Conservation (phyloP, 2,888 invertebrate species). For the Blastobasis lacticolella region DNA sequence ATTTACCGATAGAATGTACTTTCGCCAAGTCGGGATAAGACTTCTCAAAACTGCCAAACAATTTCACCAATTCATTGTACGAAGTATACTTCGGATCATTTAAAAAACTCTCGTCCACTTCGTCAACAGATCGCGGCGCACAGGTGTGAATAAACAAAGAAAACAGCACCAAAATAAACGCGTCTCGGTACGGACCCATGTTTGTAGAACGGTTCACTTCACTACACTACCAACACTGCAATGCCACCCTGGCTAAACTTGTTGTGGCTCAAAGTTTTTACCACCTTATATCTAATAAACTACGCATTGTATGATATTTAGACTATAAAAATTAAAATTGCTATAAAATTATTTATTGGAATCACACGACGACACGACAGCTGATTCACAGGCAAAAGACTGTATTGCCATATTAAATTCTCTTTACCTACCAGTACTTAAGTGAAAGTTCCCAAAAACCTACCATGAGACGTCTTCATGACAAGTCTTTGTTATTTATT, state of each 20-base stretch:
- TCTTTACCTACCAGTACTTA: neutral
- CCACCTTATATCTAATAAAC: conserved; percentile 11
- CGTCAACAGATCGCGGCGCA: conserved; percentile 44
- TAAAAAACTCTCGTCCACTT: conserved; percentile 71
- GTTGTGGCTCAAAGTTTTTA: no score
- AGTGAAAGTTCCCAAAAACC: no score
- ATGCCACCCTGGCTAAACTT: no score
- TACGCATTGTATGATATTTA: conserved; percentile 29
- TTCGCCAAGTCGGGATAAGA: conserved; percentile 80
- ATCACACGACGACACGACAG: conserved; percentile 5
- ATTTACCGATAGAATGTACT: conserved; percentile 86
- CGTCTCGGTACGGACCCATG: conserved; percentile 36
- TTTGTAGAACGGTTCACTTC: conserved; percentile 17
- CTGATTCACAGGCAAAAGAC: conserved; percentile 1
- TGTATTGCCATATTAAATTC: conserved; percentile 1
- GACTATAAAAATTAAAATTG: conserved; percentile 9
- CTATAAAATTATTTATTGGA: conserved; percentile 4
- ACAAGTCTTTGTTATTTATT: no score
- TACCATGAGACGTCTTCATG: no score
- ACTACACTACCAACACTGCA: no score
- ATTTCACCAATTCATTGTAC: conserved; percentile 80
- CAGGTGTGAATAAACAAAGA: conserved; percentile 43
- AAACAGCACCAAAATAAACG: conserved; percentile 46
- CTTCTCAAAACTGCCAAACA: conserved; percentile 75
- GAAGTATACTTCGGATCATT: conserved; percentile 77